Base-by-base conservation (phyloP, 2,888 invertebrate species). In the Mongoloraphidia duomilia region DNA sequence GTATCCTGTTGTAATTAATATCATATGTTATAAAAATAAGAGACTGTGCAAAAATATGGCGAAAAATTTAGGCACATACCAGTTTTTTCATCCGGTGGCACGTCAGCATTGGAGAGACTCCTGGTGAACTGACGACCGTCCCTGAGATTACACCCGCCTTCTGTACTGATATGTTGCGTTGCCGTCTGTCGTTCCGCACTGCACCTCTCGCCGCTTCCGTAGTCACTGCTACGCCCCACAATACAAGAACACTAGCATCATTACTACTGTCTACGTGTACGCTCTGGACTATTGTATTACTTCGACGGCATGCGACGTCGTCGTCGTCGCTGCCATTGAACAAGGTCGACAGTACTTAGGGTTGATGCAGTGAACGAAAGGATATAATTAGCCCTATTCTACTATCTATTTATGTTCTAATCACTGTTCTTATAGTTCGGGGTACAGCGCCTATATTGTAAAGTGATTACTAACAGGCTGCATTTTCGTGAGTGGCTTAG, bases 1-100 rank as follows among this genome's bases (percentile, higher is more conserved):
- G 3, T 26, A 3, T 26, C 6, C 5, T 1, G 26, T 6, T 26
- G 6, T 26, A 17, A 1, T 5, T 26, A 26, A 26, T 26, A 6
- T 5, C 3, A 5, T 6, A 6, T 39, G 8, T 39, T 9, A 13
- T 11, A 12, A 13, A 13, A 13, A 13, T 9, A 2, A 13, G 39
- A 12, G 14, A 12, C 13, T 38, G 38, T 37, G 37, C 13, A 38
- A 39, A 39, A 13, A 39, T 11, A 9, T 39, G 12, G 14, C 8
- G 9, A 9, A 9, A 9, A 41, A 41, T 41, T 8, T 13, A 34
- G 17, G 33, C 43, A 63, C 72, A 73, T 62, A 82, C 83, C 83
- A 60, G 77, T 81, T 80, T 90, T 89, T 65, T 91, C 90, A 61
- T 89, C 90, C 9, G 82, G 77, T 36, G 86, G 84, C 45, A 81